Percentiles rank a stretch among this genome's conserved stretches.
Evolutionary conservation across 2,888 invertebrate species (phyloP).

Genomic region (Nemapogon koenigi): DNA sequence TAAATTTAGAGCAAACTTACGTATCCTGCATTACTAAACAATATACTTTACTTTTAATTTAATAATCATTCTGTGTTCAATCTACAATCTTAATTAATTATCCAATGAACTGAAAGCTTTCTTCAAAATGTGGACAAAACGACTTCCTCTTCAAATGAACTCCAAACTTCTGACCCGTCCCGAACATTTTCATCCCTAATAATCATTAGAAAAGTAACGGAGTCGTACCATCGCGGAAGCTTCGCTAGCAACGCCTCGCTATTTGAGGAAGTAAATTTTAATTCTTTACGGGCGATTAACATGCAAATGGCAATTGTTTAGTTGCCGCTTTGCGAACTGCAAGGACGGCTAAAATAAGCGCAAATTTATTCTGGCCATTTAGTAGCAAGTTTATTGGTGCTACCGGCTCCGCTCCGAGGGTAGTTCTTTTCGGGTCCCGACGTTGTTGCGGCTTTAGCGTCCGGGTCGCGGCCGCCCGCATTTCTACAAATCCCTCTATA

Average conservation of each 20-base stretch:
- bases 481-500: too few relatives aligned
- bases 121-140: constrained; percentile 4
- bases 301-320: constrained; percentile 13
- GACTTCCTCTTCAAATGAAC: constrained; percentile 6
- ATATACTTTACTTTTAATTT: background rate
- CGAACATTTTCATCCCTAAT: constrained; percentile 7
- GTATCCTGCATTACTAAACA: background rate
- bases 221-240: constrained; percentile 2
- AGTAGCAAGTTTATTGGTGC: constrained; percentile 1
- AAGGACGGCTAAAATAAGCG: constrained; percentile 11
- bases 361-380: constrained; percentile 8
- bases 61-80: background rate
- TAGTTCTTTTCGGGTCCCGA: background rate
- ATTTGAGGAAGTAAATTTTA: constrained; percentile 11
- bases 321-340: constrained; percentile 11
- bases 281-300: constrained; percentile 11
- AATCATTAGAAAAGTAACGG: constrained; percentile 7
- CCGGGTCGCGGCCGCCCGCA: constrained; percentile 1
- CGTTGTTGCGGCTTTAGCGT: background rate
- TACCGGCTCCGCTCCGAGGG: background rate
- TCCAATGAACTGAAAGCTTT: too few relatives aligned
- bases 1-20: constrained; percentile 30
- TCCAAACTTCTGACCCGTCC: constrained; percentile 5
- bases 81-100: too few relatives aligned
- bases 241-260: background rate